Percentiles rank a stretch among this genome's conserved stretches.
Evolutionary conservation across 2,113 vertebrate genomes (phyloP).

Genomic region (Gymnorhina tibicen): DNA sequence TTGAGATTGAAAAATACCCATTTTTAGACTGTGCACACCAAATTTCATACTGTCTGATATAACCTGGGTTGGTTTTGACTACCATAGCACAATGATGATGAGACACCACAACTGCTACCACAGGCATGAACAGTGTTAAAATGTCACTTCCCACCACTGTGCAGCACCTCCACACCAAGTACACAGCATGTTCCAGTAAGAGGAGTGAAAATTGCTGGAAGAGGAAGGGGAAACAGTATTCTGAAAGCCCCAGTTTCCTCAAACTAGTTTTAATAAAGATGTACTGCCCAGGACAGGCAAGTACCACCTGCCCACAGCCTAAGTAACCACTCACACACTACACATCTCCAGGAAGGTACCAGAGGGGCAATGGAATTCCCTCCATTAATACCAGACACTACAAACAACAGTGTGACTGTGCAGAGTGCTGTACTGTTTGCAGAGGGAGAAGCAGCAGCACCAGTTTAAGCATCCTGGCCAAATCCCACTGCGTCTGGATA

Average conservation of each 20-base stretch:
- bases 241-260: background rate
- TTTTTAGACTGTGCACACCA: background rate
- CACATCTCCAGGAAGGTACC: background rate
- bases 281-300: background rate
- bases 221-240: background rate
- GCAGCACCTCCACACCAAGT: background rate
- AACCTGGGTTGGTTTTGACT: background rate
- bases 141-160: background rate
- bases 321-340: background rate
- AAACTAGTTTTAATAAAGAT: background rate
- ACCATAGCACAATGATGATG: accelerated
- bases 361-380: background rate
- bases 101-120: background rate
- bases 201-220: background rate
- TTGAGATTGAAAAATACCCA: background rate
- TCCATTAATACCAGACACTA: background rate
- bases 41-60: background rate
- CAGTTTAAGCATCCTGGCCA: background rate
- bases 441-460: background rate
- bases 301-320: background rate
- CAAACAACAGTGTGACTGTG: background rate
- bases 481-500: background rate
- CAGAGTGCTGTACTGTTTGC: background rate
- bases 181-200: background rate
- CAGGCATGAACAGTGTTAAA: background rate